Evolutionary conservation across 2,888 invertebrate genomes (phyloP), one percentile per base, ranked within the genome.

Genomic region (Boloria selene): DNA sequence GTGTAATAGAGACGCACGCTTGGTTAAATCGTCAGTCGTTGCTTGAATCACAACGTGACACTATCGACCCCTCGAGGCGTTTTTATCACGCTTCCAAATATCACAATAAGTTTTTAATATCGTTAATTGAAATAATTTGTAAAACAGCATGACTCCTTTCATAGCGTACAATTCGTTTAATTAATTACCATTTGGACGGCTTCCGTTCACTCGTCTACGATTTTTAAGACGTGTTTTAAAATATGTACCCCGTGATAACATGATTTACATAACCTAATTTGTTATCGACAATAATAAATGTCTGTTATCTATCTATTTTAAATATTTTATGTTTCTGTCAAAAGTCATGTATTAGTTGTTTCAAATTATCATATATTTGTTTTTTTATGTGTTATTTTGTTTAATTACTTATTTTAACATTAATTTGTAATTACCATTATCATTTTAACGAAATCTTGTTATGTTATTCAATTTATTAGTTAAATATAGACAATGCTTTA

Each of bases 121-220:
- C 81, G 88, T 90, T 92, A 91, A 92, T 91, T 92, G 91, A 88
- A 90, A 90, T 90, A 90, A 92, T 92, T 92, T 92, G 92, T 92
- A 90, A 90, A 91, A 90, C 92, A 92, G 92, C 92, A 87, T 84
- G 91, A 90, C 88, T 90, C 88, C 90, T 91, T 92, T 92, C 92
- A 85, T 88, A 90, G 90, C 91, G 87, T 87, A 90, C 90, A 85
- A 89, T 90, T 89, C 87, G 84, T 87, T 88, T 90, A 92, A 91
- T 92, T 91, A 92, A 91, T 91, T 91, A 90, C 87, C 79, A 83
- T 90, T 88, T 82, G 80, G 85, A 81, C 82, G 82, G 90, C 92
- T 91, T 90, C 92, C 90, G 91, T 90, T 90, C 80, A 49, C 38
- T 45, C 45, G 79, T 80, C 80, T 77, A 86, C 86, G 88, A 88